Base-by-base conservation (phyloP, 2,113 vertebrate genomes). In the Ceyx margarethae region DNA sequence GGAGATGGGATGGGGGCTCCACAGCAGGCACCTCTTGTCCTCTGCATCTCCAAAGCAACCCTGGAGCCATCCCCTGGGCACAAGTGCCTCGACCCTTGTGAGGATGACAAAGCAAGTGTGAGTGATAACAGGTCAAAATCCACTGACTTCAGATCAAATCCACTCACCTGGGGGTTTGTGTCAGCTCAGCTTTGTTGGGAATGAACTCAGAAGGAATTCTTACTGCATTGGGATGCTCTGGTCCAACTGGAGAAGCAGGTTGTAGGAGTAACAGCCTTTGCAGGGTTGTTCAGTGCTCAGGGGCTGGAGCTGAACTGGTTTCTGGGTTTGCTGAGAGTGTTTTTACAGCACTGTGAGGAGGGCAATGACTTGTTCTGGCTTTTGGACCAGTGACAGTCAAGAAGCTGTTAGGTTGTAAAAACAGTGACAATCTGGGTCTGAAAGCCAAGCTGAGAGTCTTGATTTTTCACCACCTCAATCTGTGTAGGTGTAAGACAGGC, bases 61-160 rank as follows among this genome's bases (percentile, higher is more conserved):
- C 15, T 1, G 2, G 62, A 31, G 21, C 7, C 31, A 3, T 8
- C 2, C 20, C 21, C 2, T 2, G 76, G 81, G 5, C 75, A 81
- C 11, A 6, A 1, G 2, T 9, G 8, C 29, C 51, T 60, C 1
- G 1, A 10, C 16, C 35, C 48, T 21, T 28, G 48, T 31, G 42
- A 57, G 17, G 31, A 13, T 1, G 15, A 69, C 18, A 84, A 11
- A 40, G 6, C 3, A 53, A 40, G 28, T 3, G 7, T 15, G 28
- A 79, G 25, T 6, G 19, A 69, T 1, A 16, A 16, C 1, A 37
- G 37, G 10, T 37, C 37, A 37, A 37, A 37, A 37, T 37, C 10
- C 37, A 37, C 37, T 11, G 26, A 6, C 9, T 45, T 11, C 1
- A 22, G 23, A 4, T 53, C 3, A 72, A 86, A 15, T 2, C 16